phyloP scores from a whole-genome alignment of 2,113 vertebrate species.

The Python bivittatus region DNA sequence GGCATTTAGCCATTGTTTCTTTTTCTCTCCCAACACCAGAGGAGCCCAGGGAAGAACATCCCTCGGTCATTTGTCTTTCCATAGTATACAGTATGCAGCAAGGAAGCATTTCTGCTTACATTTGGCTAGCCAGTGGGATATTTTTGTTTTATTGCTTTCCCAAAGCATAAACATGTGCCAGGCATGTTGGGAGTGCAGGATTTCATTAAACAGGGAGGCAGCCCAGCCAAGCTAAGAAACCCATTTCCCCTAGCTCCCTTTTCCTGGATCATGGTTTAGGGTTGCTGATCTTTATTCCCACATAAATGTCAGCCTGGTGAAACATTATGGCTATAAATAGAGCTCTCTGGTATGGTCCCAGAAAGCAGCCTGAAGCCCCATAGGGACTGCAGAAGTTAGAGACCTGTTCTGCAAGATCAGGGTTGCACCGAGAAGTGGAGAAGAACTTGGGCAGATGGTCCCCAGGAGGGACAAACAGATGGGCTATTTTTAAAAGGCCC shows the following conservation, averaged over 20 bases:
- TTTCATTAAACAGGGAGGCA: constrained; percentile 43
- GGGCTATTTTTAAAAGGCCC: neutral
- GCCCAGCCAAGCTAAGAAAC: constrained; percentile 26
- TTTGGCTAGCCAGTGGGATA: constrained; percentile 42
- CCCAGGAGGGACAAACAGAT: neutral
- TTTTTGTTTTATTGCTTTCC: constrained; percentile 61
- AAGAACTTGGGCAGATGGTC: neutral
- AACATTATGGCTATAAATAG: constrained; percentile 26
- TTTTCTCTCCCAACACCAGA: neutral
- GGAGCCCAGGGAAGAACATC: neutral
- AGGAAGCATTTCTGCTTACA: constrained; percentile 46
- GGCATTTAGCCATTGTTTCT: neutral
- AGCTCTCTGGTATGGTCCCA: neutral
- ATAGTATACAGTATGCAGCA: neutral
- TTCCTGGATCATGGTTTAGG: neutral
- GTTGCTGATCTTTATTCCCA: constrained; percentile 36
- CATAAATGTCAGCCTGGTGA: neutral
- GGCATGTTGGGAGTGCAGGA: constrained; percentile 25
- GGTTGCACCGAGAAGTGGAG: neutral
- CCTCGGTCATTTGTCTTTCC: neutral
- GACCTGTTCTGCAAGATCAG: neutral
- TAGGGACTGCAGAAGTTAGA: neutral
- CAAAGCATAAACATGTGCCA: constrained; percentile 41
- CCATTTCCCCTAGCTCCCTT: constrained; percentile 12
- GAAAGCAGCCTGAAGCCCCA: neutral